Evolutionary conservation across 2,113 vertebrate genomes (phyloP).

Genomic region (Butorides virescens): DNA sequence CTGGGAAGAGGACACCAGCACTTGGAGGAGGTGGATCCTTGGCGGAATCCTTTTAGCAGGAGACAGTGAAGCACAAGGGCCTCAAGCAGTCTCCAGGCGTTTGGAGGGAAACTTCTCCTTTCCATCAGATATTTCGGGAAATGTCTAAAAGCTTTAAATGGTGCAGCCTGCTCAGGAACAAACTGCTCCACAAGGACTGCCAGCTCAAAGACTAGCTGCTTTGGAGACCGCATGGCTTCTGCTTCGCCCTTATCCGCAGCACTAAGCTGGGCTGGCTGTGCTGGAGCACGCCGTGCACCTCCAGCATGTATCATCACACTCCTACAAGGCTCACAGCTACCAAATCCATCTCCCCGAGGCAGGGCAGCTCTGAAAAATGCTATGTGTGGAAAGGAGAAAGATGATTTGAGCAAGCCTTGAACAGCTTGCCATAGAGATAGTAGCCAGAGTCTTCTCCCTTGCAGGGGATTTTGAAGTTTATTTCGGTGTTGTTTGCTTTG

Average conservation of each 20-base stretch:
- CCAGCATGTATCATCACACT: background rate
- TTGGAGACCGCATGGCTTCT: rapidly evolving
- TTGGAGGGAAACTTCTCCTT: rapidly evolving
- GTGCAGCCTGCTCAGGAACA: background rate
- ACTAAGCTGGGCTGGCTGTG: background rate
- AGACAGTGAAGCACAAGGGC: background rate
- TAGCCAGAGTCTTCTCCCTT: background rate
- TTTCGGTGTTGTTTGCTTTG: background rate
- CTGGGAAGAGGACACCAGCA: background rate
- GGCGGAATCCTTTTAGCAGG: background rate
- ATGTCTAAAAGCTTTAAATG: background rate
- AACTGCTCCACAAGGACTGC: background rate
- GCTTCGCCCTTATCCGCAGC: background rate
- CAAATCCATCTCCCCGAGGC: background rate
- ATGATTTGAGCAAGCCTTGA: background rate
- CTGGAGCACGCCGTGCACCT: rapidly evolving
- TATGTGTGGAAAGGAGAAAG: background rate
- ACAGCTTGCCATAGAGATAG: background rate
- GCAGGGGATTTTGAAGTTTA: background rate
- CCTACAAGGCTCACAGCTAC: background rate
- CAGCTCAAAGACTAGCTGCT: background rate
- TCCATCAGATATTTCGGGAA: background rate
- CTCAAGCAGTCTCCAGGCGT: background rate
- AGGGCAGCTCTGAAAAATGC: background rate
- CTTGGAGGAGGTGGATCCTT: background rate